Conservation (phyloP, 2,888 invertebrate genomes). For the Agrochola circellaris region DNA sequence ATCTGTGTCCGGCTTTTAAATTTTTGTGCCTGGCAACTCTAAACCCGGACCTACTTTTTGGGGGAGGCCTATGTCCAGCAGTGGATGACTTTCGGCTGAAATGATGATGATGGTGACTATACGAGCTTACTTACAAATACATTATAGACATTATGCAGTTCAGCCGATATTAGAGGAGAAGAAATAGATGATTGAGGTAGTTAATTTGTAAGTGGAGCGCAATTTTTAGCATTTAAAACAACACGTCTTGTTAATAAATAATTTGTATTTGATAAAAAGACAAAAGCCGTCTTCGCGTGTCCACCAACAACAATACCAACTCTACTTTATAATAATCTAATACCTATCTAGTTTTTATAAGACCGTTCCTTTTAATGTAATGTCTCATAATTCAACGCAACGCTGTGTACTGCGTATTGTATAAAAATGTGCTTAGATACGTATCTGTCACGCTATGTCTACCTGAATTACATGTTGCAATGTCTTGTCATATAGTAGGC, state of each 20-base stretch:
- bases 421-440: slow-evolving; percentile 50
- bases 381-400: slow-evolving; percentile 54
- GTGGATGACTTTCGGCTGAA: too few species aligned
- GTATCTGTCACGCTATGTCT: slow-evolving; percentile 50
- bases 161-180: background rate
- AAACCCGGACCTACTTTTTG: too few species aligned
- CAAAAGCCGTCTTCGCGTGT: slow-evolving; percentile 34
- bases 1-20: too few species aligned
- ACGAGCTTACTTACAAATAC: background rate
- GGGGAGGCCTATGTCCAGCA: too few species aligned
- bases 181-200: too few species aligned
- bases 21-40: too few species aligned
- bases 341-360: slow-evolving; percentile 46
- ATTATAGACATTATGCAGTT: background rate
- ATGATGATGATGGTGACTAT: too few species aligned
- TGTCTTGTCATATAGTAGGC: slow-evolving; percentile 24
- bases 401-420: slow-evolving; percentile 43
- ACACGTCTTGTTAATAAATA: slow-evolving; percentile 7
- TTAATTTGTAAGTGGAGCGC: background rate
- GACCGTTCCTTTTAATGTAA: slow-evolving; percentile 35
- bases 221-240: background rate
- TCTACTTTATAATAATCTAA: slow-evolving; percentile 49
- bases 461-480: slow-evolving; percentile 43
- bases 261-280: slow-evolving; percentile 16
- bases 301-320: background rate